Evolutionary conservation across 92 coral and sea anemone species (phyloP), one percentile per base, ranked within the genome.

Genomic region (Metridium senile): DNA sequence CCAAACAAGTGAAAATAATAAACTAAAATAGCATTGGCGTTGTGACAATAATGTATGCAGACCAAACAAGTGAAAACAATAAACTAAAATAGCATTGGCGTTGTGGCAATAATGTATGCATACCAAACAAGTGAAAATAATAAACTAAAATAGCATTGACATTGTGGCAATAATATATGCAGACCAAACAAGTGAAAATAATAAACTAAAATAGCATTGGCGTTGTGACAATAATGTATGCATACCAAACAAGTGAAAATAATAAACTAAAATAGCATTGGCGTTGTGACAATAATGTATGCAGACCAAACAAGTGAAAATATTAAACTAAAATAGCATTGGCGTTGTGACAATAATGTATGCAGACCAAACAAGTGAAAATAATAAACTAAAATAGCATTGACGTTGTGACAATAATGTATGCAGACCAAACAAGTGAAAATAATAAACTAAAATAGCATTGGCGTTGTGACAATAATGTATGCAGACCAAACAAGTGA

Each of bases 221-320:
- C n/a, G 74, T 21, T 1, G 32, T 77, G 21, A 45, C 13, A 11
- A 51, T 11, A 7, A 59, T 1, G n/a, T 3, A 58, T 3, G 25
- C 65, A 74, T 66, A 93, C 98, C 53, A 81, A 70, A 21, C 65
- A 20, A 58, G 7, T 58, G 33, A 49, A 26, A 72, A 3, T 72
- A 51, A 53, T 26, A 0, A 19, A 19, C 26, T 26, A 7, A 18
- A 51, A 52, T n/a, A n/a, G n/a, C n/a, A n/a, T n/a, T n/a, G n/a
- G n/a, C n/a, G 74, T 21, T 1, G 32, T 77, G 21, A 45, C 13
- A 11, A 51, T 11, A 7, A 59, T 1, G n/a, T 3, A 58, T 3
- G 25, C 65, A 74, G 58, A 93, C 98, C 53, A 81, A 70, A 21
- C 65, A 20, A 58, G 7, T 58, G 33, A 49, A 26, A 72, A 3